Base-by-base conservation (phyloP, 2,113 vertebrate species). In the Arothron firmamentum region DNA sequence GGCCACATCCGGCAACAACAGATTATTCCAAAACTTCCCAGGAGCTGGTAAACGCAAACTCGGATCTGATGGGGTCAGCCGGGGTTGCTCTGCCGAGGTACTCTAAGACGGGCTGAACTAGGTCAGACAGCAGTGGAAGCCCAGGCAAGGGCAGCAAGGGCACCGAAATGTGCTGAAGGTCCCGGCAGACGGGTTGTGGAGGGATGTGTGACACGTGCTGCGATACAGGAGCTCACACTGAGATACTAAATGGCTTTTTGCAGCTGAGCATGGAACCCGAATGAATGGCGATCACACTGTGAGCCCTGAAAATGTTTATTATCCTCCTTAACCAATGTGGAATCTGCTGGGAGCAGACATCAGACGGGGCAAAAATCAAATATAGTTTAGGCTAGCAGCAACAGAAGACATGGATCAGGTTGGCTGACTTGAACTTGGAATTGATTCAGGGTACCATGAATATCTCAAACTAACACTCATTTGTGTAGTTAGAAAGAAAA, bases 61-160 rank as follows among this genome's bases (percentile, higher is more conserved):
- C 79, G 54, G 69, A 62, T 67, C 67, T 80, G 72, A 58, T 65
- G 59, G 67, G 72, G 74, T 62, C 15, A 59, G 54, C 59, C 0
- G 1, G 80, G 74, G 51, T 74, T 74, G 41, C 56, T 20, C 55
- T 46, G 61, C 72, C 63, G 54, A 75, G 78, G 81, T 68, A 72
- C 86, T 79, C 79, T 84, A 85, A 87, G 81, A 85, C 65, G 74
- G 80, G 76, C 82, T 71, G 77, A 77, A 80, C 83, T 74, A 77
- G 81, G 72, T 79, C 72, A 65, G 69, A 78, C 77, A 63, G 62
- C 78, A 72, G 72, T 38, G 34, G 34, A 38, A 11, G 34, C 11
- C 75, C 61, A 41, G 61, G 16, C 42, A 52, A 54, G 66, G 58
- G 55, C 7, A 1, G 47, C 51, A 58, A 31, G 57, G 48, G 41